These are phyloP conservation scores for Drosophila auraria DNA, from an alignment of 1,140 invertebrate genomes.

Conservation along the genomic window DNA sequence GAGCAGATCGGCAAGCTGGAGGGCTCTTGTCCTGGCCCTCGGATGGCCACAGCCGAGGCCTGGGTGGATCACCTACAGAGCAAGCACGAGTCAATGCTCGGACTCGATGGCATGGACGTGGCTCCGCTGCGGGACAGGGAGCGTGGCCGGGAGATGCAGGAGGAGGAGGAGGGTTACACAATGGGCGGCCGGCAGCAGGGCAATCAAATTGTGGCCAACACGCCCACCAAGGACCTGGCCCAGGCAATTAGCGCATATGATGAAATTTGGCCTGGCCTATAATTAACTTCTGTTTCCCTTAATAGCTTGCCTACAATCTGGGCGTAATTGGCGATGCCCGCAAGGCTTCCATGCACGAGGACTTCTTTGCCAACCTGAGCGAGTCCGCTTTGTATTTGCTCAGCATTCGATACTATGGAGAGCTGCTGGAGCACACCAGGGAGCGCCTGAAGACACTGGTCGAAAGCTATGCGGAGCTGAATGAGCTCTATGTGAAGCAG, in stretches of 20 bases:
- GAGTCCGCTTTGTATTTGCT: slow-evolving; percentile 75
- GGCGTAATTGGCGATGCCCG: slow-evolving; percentile 76
- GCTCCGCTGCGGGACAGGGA: slow-evolving; percentile 1
- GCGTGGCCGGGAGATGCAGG: neutral
- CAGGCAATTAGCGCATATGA: slow-evolving; percentile 57
- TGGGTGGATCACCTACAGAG: slow-evolving; percentile 80
- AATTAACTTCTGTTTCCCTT: slow-evolving; percentile 1
- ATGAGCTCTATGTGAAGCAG: slow-evolving; percentile 77
- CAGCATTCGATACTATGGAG: slow-evolving; percentile 71
- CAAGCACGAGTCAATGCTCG: slow-evolving; percentile 69
- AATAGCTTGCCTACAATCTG: slow-evolving; percentile 74
- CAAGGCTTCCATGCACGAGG: slow-evolving; percentile 84
- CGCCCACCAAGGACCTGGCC: slow-evolving; percentile 78
- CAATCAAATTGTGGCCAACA: slow-evolving; percentile 75
- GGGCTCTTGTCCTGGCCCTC: slow-evolving; percentile 72
- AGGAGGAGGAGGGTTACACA: slow-evolving; percentile 24
- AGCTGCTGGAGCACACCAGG: slow-evolving; percentile 75
- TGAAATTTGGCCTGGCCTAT: slow-evolving; percentile 10
- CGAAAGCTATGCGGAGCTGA: slow-evolving; percentile 74
- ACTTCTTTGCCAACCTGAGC: slow-evolving; percentile 83
- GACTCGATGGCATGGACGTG: slow-evolving; percentile 59
- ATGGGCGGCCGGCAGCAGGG: slow-evolving; percentile 30
- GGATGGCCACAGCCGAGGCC: slow-evolving; percentile 78
- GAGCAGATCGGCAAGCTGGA: slow-evolving; percentile 82
- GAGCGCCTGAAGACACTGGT: slow-evolving; percentile 62